Conservation (phyloP, 2,113 vertebrate species). For the Prunella himalayana region DNA sequence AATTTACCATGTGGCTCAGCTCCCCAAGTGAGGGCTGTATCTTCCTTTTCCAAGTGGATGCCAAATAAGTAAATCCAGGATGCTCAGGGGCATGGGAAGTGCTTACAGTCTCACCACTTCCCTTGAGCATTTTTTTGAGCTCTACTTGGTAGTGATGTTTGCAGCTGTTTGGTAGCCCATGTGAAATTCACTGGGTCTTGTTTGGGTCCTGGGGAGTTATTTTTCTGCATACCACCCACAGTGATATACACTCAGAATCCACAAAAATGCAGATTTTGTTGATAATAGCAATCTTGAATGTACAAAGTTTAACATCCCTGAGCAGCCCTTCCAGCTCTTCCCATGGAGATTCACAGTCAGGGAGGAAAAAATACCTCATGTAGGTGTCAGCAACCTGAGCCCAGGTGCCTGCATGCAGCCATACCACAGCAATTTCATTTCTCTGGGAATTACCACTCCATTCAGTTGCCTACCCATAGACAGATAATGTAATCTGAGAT, state of each 20-base stretch:
- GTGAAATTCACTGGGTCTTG: background rate
- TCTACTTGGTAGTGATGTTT: background rate
- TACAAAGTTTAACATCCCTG: background rate
- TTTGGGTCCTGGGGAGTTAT: background rate
- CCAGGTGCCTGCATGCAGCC: background rate
- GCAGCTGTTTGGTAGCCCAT: background rate
- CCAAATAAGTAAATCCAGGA: background rate
- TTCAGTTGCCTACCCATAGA: background rate
- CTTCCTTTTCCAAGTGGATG: background rate
- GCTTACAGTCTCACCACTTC: background rate
- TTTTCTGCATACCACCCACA: background rate
- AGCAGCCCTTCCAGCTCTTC: background rate
- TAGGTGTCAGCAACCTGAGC: background rate
- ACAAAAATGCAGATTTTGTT: background rate
- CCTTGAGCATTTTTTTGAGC: background rate
- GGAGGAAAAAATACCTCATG: background rate
- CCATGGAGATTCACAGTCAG: background rate
- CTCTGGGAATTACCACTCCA: background rate
- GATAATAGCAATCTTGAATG: background rate
- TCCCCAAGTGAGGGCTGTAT: background rate
- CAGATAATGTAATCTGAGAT: background rate
- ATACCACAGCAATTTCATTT: accelerated
- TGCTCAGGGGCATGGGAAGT: background rate
- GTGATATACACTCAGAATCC: background rate
- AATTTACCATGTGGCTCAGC: background rate